These are phyloP conservation scores for Helicoverpa armigera DNA, from an alignment of 1,140 invertebrate genomes.

Conservation along the genomic window DNA sequence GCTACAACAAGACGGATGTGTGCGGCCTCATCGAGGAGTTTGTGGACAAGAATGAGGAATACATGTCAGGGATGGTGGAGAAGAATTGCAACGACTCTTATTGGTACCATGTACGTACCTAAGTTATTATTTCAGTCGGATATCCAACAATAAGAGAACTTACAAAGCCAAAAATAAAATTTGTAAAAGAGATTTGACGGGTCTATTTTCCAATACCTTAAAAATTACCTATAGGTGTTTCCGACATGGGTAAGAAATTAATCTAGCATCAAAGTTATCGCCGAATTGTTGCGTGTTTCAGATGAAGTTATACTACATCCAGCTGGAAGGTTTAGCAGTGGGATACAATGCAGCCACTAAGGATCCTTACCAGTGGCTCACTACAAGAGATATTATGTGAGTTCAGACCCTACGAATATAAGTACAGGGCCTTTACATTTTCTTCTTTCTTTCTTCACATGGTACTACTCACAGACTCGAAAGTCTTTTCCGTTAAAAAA, in stretches of 20 bases:
- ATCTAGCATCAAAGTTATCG: too few species aligned
- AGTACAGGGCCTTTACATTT: too few species aligned
- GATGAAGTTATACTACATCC: constrained; percentile 77
- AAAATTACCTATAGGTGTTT: too few species aligned
- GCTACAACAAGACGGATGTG: constrained; percentile 76
- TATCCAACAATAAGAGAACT: neutral
- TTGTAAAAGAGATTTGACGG: too few species aligned
- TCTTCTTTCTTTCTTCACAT: too few species aligned
- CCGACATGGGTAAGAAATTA: too few species aligned
- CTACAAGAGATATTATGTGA: constrained; percentile 75
- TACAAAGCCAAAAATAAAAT: too few species aligned
- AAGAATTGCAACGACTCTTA: constrained; percentile 81
- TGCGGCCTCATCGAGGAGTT: constrained; percentile 87
- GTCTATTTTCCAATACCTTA: too few species aligned
- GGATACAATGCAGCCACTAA: constrained; percentile 77
- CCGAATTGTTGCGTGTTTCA: constrained; percentile 59
- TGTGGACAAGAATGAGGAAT: constrained; percentile 86
- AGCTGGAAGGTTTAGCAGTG: constrained; percentile 76
- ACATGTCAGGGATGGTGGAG: constrained; percentile 84
- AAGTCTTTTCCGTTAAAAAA: too few species aligned
- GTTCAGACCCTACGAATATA: constrained; percentile 2
- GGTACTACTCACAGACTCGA: too few species aligned
- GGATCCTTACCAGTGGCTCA: constrained; percentile 69
- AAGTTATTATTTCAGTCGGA: neutral
- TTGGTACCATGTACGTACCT: constrained; percentile 87